Base-by-base conservation (phyloP, 2,888 invertebrate species). In the Desoria tigrina region DNA sequence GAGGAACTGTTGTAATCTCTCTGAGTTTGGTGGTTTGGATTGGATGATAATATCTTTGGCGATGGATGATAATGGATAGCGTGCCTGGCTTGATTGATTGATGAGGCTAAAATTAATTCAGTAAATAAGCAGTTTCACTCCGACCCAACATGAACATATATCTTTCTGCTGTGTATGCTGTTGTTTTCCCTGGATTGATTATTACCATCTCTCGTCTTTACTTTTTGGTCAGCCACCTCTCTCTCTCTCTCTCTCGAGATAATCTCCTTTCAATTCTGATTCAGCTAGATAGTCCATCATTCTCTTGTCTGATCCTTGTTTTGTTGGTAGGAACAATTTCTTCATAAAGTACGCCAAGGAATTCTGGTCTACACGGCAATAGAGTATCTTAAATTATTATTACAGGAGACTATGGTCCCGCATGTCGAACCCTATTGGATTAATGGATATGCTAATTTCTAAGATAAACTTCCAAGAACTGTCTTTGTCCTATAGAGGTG, bases 41-140 rank as follows among this genome's bases (percentile, higher is more conserved):
- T 55, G 21, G 32, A 55, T 55, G 55, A 64, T 64, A 64, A 53
- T 59, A 65, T 65, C 65, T 65, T 54, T 60, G 55, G 59, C 59
- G 64, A 60, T 54, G 56, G 26, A 45, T 39, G 57, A 68, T 64
- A 56, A 55, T 55, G 55, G 59, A 60, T 66, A 66, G 69, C 70
- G 70, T 74, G 72, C 69, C 59, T 27, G 49, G 9, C 28, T 67
- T 74, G 74, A 74, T 74, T 74, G 74, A 74, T 74, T 72, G 74
- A 74, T 74, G 72, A 74, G 74, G 65, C 71, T 72, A 74, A 74
- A 74, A 74, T 73, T 71, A 73, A 71, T 74, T 67, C 69, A 61
- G 69, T 71, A 74, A 74, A 74, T 71, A 74, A 71, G 70, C 71
- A 66, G 69, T 70, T 72, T 68, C 65, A 61, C 61, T 62, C 61